These are phyloP conservation scores for Ypsolopha scabrella DNA, from an alignment of 2,888 invertebrate genomes.

Conservation along the genomic window DNA sequence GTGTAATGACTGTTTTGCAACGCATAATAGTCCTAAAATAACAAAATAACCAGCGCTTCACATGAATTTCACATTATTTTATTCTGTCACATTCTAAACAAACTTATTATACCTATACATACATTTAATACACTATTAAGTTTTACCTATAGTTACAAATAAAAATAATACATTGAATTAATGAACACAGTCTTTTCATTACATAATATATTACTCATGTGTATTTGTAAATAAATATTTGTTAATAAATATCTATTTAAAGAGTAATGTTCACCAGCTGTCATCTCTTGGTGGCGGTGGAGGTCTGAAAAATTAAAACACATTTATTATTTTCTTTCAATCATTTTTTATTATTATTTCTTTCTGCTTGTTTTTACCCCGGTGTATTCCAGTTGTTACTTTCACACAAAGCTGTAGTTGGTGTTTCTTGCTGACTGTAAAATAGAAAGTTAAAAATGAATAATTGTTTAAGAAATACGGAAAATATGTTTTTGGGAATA, in stretches of 20 bases:
- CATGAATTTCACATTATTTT: no score
- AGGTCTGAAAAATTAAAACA: conserved; percentile 31
- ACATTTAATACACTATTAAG: no score
- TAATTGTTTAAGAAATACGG: no score
- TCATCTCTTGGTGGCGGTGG: conserved; percentile 53
- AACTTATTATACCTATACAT: no score
- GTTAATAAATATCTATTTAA: neutral
- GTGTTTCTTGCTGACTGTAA: conserved; percentile 50
- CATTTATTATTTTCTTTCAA: neutral
- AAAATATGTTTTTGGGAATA: no score
- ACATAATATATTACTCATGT: no score
- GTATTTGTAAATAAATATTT: neutral
- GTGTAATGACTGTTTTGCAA: neutral
- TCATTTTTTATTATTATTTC: neutral
- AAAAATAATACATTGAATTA: no score
- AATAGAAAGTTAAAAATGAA: neutral
- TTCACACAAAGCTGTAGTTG: conserved; percentile 52
- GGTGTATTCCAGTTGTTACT: conserved; percentile 54
- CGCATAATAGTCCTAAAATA: neutral
- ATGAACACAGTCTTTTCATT: no score
- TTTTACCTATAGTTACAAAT: no score
- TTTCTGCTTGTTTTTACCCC: conserved; percentile 23
- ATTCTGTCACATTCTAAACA: no score
- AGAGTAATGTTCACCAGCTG: conserved; percentile 39
- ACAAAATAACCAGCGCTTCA: no score